These are phyloP conservation scores for Fragum fragum DNA, from an alignment of 2,888 invertebrate species.

Conservation along the genomic window DNA sequence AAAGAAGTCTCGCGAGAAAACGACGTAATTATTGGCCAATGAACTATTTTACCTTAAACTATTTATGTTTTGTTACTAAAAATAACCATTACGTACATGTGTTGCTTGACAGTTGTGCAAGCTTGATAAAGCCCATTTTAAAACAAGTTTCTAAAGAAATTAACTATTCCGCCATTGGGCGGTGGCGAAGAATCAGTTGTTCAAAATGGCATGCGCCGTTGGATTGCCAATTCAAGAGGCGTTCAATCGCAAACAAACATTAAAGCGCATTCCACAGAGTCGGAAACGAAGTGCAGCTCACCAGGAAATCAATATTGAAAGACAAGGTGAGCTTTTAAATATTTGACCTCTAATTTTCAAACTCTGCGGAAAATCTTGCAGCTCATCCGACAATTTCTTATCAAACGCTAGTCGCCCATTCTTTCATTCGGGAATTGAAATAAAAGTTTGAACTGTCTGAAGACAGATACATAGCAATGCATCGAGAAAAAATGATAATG, in stretches of 20 bases:
- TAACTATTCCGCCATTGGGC: constrained; percentile 52
- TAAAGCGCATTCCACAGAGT: background rate
- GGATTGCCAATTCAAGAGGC: constrained; percentile 27
- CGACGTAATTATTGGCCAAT: background rate
- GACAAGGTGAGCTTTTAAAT: constrained; percentile 1
- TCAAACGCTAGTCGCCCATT: no score
- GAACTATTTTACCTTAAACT: background rate
- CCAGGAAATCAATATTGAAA: background rate
- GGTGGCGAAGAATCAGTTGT: constrained; percentile 27
- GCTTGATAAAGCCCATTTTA: constrained; percentile 4
- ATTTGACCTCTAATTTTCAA: background rate
- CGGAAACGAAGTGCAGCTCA: background rate
- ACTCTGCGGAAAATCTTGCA: no score
- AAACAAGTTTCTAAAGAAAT: constrained; percentile 30
- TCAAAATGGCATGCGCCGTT: constrained; percentile 52
- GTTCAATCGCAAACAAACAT: background rate
- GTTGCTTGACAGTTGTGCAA: constrained; percentile 62
- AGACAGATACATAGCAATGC: no score
- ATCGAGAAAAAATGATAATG: no score
- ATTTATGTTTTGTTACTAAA: constrained; percentile 51
- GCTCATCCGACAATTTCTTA: no score
- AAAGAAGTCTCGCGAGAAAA: constrained; percentile 30
- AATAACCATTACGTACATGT: constrained; percentile 47
- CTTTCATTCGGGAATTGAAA: no score
- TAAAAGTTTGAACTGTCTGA: no score